Evolutionary conservation across 2,113 vertebrate genomes (phyloP), one percentile per base, ranked within the genome.

Genomic region (Apteryx owenii): DNA sequence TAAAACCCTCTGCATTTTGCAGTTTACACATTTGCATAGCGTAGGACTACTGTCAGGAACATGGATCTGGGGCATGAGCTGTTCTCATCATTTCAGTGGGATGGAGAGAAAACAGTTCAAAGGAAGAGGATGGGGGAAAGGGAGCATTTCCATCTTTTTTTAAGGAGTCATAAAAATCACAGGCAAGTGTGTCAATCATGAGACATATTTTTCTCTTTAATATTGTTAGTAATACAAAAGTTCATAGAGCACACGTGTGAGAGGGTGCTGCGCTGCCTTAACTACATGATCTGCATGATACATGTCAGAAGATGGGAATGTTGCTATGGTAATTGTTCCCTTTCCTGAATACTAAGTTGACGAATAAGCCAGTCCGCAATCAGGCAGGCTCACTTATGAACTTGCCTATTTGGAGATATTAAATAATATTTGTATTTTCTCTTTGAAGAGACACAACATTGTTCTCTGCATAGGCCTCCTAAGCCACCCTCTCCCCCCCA

Each of bases 271-370:
- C 0, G 33, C 76, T 89, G 95, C 80, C 81, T 83, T 92, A 91
- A 82, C 62, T 97, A 90, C 93, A 88, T 68, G 78, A 91, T 96
- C 83, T 80, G 78, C 81, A 80, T 78, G 91, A 96, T 91, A 29
- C 89, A 90, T 95, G 73, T 94, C 94, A 93, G 60, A 87, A 95
- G 80, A 80, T 80, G 81, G 81, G 77, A 85, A 44, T 78, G 76
- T 94, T 94, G 85, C 95, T 91, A 95, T 98, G 93, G 93, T 68
- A 94, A 96, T 95, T 95, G 85, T 80, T 88, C 56, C 44, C 38
- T 91, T 94, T 95, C 72, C 89, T 90, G 91, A 97, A 96, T 92
- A 95, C 94, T 97, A 96, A 97, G 94, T 93, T 97, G 95, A 90
- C 0, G 5, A 96, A 94, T 77, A 96, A 85, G 28, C 79, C 78